A percentile compares a stretch with the other conserved stretches of the same genome.
Conservation (phyloP, 2,888 invertebrate genomes). For the Capitulum mitella region DNA sequence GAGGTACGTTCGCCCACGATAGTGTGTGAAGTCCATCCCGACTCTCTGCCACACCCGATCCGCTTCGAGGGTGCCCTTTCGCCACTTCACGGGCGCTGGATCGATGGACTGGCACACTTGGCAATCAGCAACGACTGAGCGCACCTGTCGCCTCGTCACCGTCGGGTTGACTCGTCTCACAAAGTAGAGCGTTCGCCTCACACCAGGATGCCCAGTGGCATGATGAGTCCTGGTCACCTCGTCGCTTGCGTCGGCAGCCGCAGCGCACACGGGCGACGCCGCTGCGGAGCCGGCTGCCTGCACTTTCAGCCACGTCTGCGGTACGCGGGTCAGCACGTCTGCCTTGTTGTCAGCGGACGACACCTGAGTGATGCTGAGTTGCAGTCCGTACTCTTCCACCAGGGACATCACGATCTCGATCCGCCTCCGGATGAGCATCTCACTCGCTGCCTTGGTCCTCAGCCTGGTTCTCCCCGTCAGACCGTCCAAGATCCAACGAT, state of each 20-base stretch:
- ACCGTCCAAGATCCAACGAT: no score
- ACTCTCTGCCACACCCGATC: no score
- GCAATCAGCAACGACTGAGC: not conserved
- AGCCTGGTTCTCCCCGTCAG: not conserved
- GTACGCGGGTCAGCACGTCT: slow-evolving; percentile 27
- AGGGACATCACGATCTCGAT: not conserved
- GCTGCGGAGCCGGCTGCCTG: no score
- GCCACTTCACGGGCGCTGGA: not conserved
- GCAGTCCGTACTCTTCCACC: not conserved
- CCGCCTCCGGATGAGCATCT: slow-evolving; percentile 29
- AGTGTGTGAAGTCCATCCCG: no score
- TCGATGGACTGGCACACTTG: no score
- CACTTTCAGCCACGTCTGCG: no score
- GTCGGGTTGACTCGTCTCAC: not conserved
- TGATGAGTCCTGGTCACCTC: not conserved
- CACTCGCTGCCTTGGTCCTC: slow-evolving; percentile 20
- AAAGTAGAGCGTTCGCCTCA: no score
- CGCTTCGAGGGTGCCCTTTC: no score
- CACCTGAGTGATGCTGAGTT: no score
- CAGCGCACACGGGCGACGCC: no score
- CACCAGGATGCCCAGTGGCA: not conserved
- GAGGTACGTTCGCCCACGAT: no score
- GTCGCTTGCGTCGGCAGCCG: no score
- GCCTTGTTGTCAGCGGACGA: slow-evolving; percentile 21
- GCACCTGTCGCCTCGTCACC: not conserved